Evolutionary conservation across 2,113 vertebrate genomes (phyloP), one percentile per base, ranked within the genome.

Genomic region (Sphyrna mokarran): DNA sequence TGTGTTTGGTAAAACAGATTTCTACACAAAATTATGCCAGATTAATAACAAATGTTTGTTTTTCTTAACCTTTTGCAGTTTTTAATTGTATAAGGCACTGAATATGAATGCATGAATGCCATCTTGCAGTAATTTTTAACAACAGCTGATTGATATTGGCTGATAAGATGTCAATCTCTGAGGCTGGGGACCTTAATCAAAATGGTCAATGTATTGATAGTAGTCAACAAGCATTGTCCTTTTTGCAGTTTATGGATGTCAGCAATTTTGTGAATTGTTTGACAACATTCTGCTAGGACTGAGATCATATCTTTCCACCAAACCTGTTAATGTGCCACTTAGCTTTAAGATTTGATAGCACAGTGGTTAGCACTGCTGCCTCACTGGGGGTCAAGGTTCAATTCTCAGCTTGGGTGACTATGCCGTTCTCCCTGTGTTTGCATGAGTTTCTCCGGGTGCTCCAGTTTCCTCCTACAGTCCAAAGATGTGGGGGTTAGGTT

Each of bases 1-100:
- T 96, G 96, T 97, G 97, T 97, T 97, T 97, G 96, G 18, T 43
- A 40, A 83, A 66, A 93, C 89, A 93, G 80, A 37, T 93, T 18
- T 0, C n/a, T 93, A 6, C 37, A 40, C 61, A 93, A 68, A 66
- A 93, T 22, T 93, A n/a, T 93, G 16, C 89, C 89, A 93, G 33
- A 93, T 68, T 93, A 93, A 63, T 13, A n/a, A 63, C 58, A 63
- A 91, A 89, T 58, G 86, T 58, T 33, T n/a, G 58, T 0, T 91
- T 68, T 90, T 66, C n/a, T 66, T 93, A 22, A 93, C 33, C 66
- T 16, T 93, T n/a, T 29, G 7, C 58, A 66, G 89, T 66, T 91
- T 93, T 66, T 61, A 90, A 68, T 93, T 66, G n/a, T n/a, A 37
- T 5, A 63, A n/a, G 61, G 22, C 89, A 37, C 61, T 37, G 33